A percentile compares a stretch with the other conserved stretches of the same genome.
phyloP scores from a whole-genome alignment of 1,140 invertebrate genomes.

The Thaumatotibia leucotreta region DNA sequence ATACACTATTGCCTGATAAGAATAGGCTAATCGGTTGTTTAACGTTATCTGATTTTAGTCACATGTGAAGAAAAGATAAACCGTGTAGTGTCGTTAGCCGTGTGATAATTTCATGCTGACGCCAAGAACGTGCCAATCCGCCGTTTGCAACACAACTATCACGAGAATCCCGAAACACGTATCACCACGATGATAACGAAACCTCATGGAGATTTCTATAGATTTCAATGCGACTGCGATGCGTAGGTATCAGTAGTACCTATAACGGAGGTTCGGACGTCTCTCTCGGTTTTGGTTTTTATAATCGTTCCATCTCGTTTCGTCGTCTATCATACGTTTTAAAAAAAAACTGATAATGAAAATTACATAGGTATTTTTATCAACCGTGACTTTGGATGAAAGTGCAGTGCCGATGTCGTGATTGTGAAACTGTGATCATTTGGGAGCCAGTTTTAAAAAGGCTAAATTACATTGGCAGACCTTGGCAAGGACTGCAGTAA shows the following conservation, averaged over 20 bases:
- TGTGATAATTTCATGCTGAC: background rate
- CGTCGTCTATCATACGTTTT: no score
- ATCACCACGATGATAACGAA: conserved; percentile 4
- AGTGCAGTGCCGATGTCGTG: background rate
- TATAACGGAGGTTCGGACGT: background rate
- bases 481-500: background rate
- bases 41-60: background rate
- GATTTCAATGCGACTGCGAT: background rate
- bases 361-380: background rate
- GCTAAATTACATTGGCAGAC: background rate
- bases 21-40: background rate
- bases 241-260: no score
- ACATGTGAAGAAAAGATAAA: conserved; percentile 3
- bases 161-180: conserved; percentile 8
- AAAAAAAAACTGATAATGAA: background rate
- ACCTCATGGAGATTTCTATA: background rate
- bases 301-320: no score
- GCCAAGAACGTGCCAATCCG: background rate
- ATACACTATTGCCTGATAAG: background rate
- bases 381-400: background rate
- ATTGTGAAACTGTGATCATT: background rate
- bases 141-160: background rate
- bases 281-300: no score
- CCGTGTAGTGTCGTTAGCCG: background rate
- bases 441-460: background rate